These are phyloP conservation scores for Caretta caretta DNA, from an alignment of 2,113 vertebrate species.

Conservation along the genomic window DNA sequence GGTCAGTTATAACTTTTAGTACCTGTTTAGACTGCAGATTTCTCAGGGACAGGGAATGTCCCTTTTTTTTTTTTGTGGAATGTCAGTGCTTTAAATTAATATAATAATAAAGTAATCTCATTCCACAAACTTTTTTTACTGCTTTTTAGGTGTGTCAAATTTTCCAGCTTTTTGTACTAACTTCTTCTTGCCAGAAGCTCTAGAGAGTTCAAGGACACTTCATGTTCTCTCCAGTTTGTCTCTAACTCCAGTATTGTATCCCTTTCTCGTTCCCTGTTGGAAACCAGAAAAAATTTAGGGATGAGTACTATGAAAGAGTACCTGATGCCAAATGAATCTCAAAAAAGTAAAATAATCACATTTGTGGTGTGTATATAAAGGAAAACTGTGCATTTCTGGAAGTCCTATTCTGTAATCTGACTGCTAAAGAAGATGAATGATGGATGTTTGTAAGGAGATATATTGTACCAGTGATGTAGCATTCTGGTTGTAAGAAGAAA, in stretches of 20 bases:
- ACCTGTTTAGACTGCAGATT: not conserved
- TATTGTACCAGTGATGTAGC: not conserved
- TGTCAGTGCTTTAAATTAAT: not conserved
- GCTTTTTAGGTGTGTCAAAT: not conserved
- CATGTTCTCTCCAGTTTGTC: not conserved
- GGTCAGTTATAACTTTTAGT: not conserved
- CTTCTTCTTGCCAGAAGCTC: not conserved
- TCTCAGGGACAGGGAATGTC: not conserved
- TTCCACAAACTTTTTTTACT: not conserved
- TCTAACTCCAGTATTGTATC: not conserved
- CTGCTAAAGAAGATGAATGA: not conserved
- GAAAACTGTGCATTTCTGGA: not conserved
- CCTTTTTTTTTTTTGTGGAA: not conserved
- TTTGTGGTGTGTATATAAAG: not conserved
- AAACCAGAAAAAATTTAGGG: not conserved
- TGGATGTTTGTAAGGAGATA: not conserved
- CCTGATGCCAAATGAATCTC: not conserved
- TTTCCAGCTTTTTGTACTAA: not conserved
- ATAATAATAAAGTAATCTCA: not conserved
- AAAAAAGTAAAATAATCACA: accelerated
- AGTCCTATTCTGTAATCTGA: not conserved
- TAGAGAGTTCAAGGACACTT: not conserved
- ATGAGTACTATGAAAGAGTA: not conserved
- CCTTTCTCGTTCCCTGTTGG: not conserved
- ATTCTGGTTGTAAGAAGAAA: not conserved